Percentiles rank a stretch among this genome's conserved stretches.
Conservation (phyloP, 2,888 invertebrate genomes). For the Trachelus troglodyta region DNA sequence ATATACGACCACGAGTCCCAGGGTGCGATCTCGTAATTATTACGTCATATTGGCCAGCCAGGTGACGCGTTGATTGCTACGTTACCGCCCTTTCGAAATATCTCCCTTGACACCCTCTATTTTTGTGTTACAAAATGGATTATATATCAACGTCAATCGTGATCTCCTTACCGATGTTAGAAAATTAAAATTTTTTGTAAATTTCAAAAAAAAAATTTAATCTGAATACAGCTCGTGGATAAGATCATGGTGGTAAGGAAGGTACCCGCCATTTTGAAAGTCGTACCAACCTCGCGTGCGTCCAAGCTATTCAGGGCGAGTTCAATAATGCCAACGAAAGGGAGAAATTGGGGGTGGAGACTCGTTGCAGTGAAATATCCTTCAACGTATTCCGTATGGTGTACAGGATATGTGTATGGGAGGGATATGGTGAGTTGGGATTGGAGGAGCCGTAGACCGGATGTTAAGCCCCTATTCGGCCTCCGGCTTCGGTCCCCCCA, state of each 20-base stretch:
- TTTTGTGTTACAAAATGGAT: not conserved
- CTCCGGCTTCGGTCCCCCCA: constrained; percentile 1
- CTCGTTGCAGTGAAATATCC: not conserved
- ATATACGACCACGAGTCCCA: not conserved
- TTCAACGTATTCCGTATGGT: not conserved
- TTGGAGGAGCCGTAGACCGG: constrained; percentile 27
- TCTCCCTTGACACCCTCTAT: constrained; percentile 3
- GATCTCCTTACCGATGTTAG: not conserved
- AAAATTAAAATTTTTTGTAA: not conserved
- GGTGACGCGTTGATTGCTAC: constrained; percentile 58
- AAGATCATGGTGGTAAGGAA: not conserved
- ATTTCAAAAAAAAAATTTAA: not conserved
- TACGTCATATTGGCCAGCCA: constrained; percentile 45
- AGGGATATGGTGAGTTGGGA: constrained; percentile 3
- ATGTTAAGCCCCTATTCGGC: constrained; percentile 4
- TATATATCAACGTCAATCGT: not conserved
- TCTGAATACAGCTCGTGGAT: not conserved
- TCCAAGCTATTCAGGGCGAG: not conserved
- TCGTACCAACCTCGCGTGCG: not conserved
- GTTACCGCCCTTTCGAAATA: constrained; percentile 26
- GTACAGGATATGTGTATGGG: not conserved
- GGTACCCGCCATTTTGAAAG: not conserved
- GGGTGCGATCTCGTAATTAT: constrained; percentile 58
- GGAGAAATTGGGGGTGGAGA: not conserved
- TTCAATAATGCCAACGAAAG: not conserved